These are phyloP conservation scores for Pyrocoelia pectoralis DNA, from an alignment of 2,888 invertebrate species.

Conservation along the genomic window DNA sequence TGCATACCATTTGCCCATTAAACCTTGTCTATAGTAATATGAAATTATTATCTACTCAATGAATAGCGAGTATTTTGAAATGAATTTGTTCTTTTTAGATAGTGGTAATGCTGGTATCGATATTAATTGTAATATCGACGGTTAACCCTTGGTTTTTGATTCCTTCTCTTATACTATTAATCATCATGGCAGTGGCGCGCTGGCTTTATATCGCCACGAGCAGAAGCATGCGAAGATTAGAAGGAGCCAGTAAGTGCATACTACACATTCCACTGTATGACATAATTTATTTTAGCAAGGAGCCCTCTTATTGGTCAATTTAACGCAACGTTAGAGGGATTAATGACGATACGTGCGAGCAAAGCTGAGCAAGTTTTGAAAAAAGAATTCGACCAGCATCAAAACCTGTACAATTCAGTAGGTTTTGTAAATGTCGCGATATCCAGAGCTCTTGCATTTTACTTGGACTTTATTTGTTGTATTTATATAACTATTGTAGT, in stretches of 20 bases:
- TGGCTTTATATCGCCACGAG: slow-evolving; percentile 75
- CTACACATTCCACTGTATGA: neutral
- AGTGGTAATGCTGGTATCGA: no score
- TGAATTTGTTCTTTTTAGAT: no score
- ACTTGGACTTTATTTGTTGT: slow-evolving; percentile 48
- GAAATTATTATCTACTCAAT: slow-evolving; percentile 5
- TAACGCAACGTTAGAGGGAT: slow-evolving; percentile 77
- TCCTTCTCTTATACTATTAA: slow-evolving; percentile 69
- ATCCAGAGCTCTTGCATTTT: slow-evolving; percentile 54
- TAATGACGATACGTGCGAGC: slow-evolving; percentile 80
- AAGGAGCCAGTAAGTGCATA: slow-evolving; percentile 70
- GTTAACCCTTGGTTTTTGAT: slow-evolving; percentile 74
- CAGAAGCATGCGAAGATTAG: slow-evolving; percentile 74
- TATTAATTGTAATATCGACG: slow-evolving; percentile 6
- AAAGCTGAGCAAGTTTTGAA: slow-evolving; percentile 70
- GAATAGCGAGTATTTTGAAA: no score
- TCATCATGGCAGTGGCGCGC: slow-evolving; percentile 69
- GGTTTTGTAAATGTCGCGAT: slow-evolving; percentile 74
- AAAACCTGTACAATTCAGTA: slow-evolving; percentile 74
- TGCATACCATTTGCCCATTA: no score
- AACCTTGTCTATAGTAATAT: no score
- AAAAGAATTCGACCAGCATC: slow-evolving; percentile 69
- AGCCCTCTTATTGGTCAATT: slow-evolving; percentile 82
- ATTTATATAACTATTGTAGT: slow-evolving; percentile 40
- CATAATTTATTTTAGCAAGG: slow-evolving; percentile 64